phyloP scores from a whole-genome alignment of 2,113 vertebrate species.

The Coregonus clupeaformis region DNA sequence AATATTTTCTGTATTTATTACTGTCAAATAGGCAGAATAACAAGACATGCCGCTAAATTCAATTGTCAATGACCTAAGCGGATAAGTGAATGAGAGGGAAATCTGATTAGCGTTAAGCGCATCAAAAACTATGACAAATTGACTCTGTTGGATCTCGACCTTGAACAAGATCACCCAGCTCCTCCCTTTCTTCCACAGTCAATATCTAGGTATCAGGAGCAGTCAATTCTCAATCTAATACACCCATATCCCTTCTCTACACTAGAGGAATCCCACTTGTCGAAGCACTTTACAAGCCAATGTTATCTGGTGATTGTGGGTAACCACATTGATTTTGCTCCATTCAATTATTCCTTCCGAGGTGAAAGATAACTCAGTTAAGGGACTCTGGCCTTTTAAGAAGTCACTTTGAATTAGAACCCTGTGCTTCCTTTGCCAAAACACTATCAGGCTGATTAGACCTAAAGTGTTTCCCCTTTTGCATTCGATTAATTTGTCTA shows the following conservation, averaged over 20 bases:
- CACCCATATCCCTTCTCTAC: conserved; percentile 20
- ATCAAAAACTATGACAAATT: conserved; percentile 53
- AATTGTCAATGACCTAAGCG: conserved; percentile 52
- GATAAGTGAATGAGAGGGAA: conserved; percentile 45
- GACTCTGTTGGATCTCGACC: conserved; percentile 37
- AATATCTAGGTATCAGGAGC: conserved; percentile 20
- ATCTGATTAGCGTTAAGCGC: conserved; percentile 47
- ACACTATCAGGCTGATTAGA: conserved; percentile 62
- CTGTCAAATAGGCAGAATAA: conserved; percentile 42
- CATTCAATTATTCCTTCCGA: conserved; percentile 58
- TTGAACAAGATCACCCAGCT: conserved; percentile 23
- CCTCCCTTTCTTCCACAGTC: neutral
- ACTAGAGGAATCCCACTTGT: conserved; percentile 40
- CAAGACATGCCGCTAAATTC: conserved; percentile 38
- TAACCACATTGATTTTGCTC: conserved; percentile 59
- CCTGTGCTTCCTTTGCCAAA: conserved; percentile 49
- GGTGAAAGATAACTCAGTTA: conserved; percentile 65
- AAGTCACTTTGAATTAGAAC: conserved; percentile 61
- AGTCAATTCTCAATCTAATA: conserved; percentile 7
- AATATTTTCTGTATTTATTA: conserved; percentile 36
- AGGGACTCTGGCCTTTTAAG: conserved; percentile 44
- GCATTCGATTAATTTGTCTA: conserved; percentile 40
- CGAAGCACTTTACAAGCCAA: conserved; percentile 51
- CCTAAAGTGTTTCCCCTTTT: conserved; percentile 40
- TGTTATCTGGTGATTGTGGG: conserved; percentile 55